Conservation (phyloP, 2,797 vertebrate genomes). For the Holocentrus rufus region DNA sequence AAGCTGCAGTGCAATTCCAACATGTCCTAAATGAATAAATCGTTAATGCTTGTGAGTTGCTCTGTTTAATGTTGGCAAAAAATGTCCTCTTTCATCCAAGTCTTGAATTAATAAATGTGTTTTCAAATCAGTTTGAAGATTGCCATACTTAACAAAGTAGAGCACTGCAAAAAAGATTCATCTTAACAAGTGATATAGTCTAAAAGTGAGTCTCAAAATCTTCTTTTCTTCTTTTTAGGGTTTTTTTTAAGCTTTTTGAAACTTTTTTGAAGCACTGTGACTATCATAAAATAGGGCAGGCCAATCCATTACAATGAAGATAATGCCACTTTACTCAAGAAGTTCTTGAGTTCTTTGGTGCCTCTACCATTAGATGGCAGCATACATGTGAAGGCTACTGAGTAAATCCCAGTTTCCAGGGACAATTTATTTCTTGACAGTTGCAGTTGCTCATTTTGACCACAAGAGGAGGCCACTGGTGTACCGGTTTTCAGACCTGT, state of each 20-base stretch:
- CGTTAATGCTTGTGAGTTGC: not conserved
- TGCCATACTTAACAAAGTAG: no score
- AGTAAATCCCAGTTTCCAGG: not conserved
- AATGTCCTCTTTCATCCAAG: not conserved
- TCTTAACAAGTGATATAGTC: no score
- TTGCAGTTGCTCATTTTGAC: conserved; percentile 25
- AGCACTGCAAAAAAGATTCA: no score
- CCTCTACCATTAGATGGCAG: not conserved
- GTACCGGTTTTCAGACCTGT: not conserved
- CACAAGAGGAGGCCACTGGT: conserved; percentile 45
- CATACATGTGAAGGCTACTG: not conserved
- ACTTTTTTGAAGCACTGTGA: not conserved
- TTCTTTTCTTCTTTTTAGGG: no score
- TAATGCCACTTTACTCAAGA: no score
- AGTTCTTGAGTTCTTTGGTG: not conserved
- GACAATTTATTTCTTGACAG: not conserved
- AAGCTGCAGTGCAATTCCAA: no score
- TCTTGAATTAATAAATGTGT: no score
- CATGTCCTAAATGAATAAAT: not conserved
- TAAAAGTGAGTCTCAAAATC: no score
- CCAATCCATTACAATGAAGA: no score
- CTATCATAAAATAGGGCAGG: no score
- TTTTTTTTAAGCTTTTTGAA: not conserved
- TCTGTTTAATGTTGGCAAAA: not conserved
- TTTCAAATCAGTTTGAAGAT: no score